phyloP scores from a whole-genome alignment of 2,797 vertebrate species.

The Onychomys torridus region DNA sequence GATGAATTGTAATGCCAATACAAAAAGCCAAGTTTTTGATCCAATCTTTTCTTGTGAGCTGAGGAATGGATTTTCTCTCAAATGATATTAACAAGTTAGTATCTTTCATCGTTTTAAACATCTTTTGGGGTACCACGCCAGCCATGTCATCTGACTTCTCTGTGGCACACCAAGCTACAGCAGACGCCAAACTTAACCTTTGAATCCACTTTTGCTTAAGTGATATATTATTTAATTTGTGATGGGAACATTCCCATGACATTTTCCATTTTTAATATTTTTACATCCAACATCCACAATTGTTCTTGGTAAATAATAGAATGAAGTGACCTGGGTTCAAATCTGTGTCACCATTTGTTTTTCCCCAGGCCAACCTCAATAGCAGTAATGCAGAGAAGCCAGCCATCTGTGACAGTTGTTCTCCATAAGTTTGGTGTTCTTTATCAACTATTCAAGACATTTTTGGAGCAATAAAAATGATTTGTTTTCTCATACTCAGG shows the following conservation, averaged over 20 bases:
- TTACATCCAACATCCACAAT: background rate
- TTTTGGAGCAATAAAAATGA: conserved; percentile 17
- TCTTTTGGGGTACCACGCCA: background rate
- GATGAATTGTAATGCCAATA: conserved; percentile 67
- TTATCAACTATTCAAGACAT: conserved; percentile 14
- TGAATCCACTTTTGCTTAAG: background rate
- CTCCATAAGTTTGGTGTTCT: background rate
- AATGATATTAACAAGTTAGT: conserved; percentile 64
- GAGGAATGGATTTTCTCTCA: conserved; percentile 61
- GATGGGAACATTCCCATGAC: background rate
- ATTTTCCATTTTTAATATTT: conserved; percentile 26
- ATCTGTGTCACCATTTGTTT: background rate
- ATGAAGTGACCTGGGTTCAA: conserved; percentile 22
- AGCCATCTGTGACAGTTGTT: conserved; percentile 12
- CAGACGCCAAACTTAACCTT: background rate
- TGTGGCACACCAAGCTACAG: background rate
- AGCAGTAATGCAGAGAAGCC: background rate
- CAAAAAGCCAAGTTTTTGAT: conserved; percentile 70
- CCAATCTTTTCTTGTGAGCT: conserved; percentile 58
- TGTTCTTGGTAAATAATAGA: background rate
- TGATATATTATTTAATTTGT: background rate
- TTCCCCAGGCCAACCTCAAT: background rate
- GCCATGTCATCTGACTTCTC: background rate
- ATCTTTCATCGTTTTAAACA: conserved; percentile 27
- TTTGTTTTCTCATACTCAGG: background rate